phyloP scores from a whole-genome alignment of 2,797 vertebrate genomes.

The Coreius guichenoti region DNA sequence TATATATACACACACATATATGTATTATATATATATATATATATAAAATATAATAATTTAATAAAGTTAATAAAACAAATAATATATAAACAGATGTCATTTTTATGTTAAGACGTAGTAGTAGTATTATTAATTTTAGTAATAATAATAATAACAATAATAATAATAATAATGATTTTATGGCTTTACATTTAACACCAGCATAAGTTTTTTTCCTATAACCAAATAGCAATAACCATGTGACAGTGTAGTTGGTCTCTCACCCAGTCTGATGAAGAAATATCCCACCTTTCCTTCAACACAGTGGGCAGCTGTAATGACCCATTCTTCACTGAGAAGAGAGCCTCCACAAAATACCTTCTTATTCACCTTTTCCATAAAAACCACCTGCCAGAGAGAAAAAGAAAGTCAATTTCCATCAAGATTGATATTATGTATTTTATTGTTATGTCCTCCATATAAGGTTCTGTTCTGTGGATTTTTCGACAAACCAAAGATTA shows the following conservation, averaged over 20 bases:
- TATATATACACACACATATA: too few relatives aligned
- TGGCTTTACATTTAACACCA: not conserved
- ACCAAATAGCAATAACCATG: not conserved
- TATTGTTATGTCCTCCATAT: not conserved
- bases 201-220: not conserved
- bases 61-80: not conserved
- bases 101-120: too few relatives aligned
- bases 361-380: conserved; percentile 68
- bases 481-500: not conserved
- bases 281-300: fast-evolving
- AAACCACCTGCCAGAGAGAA: conserved; percentile 76
- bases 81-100: not conserved
- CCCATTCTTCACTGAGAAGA: conserved; percentile 88
- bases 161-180: not conserved
- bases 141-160: too few relatives aligned
- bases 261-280: conserved; percentile 77
- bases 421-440: not conserved
- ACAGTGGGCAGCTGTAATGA: conserved; percentile 94
- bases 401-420: not conserved
- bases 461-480: not conserved
- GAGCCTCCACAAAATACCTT: conserved; percentile 87
- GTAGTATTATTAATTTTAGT: not conserved
- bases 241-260: conserved; percentile 15
- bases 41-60: not conserved
- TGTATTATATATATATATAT: too few relatives aligned